These are phyloP conservation scores for Lepidonotus clava DNA, from an alignment of 2,888 invertebrate genomes.

Conservation along the genomic window DNA sequence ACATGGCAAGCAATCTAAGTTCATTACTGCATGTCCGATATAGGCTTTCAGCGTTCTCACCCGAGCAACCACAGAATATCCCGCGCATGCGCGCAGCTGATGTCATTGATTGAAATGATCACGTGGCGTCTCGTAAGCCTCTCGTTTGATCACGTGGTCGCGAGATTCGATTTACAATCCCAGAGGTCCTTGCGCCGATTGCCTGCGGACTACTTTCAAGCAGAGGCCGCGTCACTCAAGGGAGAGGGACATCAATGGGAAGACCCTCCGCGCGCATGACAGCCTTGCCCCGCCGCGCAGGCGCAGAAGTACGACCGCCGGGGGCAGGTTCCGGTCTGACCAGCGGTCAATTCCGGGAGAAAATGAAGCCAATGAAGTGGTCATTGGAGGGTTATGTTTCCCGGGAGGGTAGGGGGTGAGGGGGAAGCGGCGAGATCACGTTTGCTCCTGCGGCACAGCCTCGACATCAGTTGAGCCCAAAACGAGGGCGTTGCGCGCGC, in stretches of 20 bases:
- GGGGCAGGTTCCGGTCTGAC: conserved; percentile 14
- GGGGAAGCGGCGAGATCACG: neutral
- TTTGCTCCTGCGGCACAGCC: neutral
- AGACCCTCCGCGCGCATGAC: neutral
- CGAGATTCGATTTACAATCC: conserved; percentile 49
- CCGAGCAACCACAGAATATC: neutral
- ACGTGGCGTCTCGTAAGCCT: neutral
- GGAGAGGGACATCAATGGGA: conserved; percentile 13
- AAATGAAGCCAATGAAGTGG: conserved; percentile 49
- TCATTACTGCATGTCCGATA: neutral
- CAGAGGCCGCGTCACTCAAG: neutral
- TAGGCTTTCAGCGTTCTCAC: neutral
- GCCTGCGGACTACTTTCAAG: conserved; percentile 29
- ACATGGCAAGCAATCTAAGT: neutral
- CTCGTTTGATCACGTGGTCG: conserved; percentile 52
- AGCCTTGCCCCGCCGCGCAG: neutral
- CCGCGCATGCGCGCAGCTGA: neutral
- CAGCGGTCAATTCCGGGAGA: neutral
- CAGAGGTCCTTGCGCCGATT: neutral
- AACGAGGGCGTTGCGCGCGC: neutral
- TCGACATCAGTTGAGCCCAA: neutral
- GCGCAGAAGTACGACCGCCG: neutral
- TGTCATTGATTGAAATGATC: conserved; percentile 18
- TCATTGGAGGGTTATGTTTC: conserved; percentile 33
- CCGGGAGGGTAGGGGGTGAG: neutral